phyloP scores from a whole-genome alignment of 92 coral and sea anemone genomes.

The Umimayanthus kanabou region DNA sequence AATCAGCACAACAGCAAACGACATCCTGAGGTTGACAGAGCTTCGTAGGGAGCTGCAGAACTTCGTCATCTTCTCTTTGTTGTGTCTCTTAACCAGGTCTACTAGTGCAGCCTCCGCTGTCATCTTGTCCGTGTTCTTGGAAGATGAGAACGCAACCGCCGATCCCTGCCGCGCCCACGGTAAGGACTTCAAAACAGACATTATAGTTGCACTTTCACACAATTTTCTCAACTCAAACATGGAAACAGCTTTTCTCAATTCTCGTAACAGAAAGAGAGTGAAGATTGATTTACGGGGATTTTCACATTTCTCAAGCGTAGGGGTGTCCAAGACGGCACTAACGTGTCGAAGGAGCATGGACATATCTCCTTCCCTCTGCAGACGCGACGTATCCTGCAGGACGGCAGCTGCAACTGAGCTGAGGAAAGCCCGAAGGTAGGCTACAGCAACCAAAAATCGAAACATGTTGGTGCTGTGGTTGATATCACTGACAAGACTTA shows the following conservation, averaged over 20 bases:
- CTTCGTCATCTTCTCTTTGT: slow-evolving; percentile 37
- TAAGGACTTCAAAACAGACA: slow-evolving; percentile 56
- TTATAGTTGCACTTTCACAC: slow-evolving; percentile 58
- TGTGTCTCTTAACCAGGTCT: slow-evolving; percentile 44
- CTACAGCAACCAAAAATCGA: slow-evolving; percentile 71
- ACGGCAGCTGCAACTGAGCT: slow-evolving; percentile 63
- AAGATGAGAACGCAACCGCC: neutral
- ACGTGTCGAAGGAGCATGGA: slow-evolving; percentile 62
- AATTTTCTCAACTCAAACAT: slow-evolving; percentile 66
- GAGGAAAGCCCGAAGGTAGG: slow-evolving; percentile 78
- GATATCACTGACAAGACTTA: slow-evolving; percentile 40
- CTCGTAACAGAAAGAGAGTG: slow-evolving; percentile 69
- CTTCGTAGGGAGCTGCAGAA: slow-evolving; percentile 26
- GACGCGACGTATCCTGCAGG: slow-evolving; percentile 36
- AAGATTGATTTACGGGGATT: slow-evolving; percentile 35
- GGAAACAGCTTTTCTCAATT: slow-evolving; percentile 61
- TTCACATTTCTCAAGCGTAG: neutral
- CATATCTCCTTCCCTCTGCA: slow-evolving; percentile 55
- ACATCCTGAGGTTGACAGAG: slow-evolving; percentile 54
- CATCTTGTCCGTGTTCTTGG: slow-evolving; percentile 21
- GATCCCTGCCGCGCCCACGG: slow-evolving; percentile 43
- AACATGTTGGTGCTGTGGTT: slow-evolving; percentile 47
- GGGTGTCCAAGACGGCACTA: slow-evolving; percentile 50
- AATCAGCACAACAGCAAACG: slow-evolving; percentile 60
- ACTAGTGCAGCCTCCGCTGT: slow-evolving; percentile 58